Evolutionary conservation across 1,140 invertebrate genomes (phyloP).

Genomic region (Holotrichia oblita): DNA sequence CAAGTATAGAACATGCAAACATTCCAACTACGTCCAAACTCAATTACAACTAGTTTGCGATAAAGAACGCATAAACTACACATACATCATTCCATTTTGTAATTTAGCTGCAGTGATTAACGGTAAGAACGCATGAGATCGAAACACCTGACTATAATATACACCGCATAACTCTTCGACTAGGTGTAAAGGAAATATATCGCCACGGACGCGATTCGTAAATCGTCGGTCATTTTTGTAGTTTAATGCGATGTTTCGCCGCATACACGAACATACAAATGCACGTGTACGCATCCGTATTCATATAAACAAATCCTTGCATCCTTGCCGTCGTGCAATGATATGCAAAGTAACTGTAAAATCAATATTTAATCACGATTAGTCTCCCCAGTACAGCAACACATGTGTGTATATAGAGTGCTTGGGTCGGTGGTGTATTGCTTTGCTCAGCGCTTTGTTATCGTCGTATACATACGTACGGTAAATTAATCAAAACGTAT

Average conservation of each 20-base stretch:
- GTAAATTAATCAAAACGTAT: conserved; percentile 55
- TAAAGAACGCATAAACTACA: no score
- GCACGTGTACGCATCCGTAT: neutral
- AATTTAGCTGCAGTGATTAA: neutral
- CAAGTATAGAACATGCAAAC: no score
- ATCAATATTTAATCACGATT: conserved; percentile 56
- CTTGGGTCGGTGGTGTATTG: neutral
- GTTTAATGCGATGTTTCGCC: neutral
- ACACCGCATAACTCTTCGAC: neutral
- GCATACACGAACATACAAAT: neutral
- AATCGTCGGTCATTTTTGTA: neutral
- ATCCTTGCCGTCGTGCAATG: conserved; percentile 19
- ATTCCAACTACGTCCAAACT: no score
- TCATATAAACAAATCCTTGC: neutral
- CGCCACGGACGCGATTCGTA: neutral
- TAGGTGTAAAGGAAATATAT: neutral
- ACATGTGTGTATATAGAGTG: conserved; percentile 47
- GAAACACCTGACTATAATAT: neutral
- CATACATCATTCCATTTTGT: neutral
- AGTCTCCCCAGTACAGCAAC: conserved; percentile 49
- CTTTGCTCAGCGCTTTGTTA: conserved; percentile 49
- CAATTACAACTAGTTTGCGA: no score
- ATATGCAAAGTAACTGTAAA: conserved; percentile 54
- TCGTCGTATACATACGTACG: conserved; percentile 49
- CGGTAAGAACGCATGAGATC: neutral